Conservation (phyloP, 92 coral and sea anemone species). For the Porites evermanni region DNA sequence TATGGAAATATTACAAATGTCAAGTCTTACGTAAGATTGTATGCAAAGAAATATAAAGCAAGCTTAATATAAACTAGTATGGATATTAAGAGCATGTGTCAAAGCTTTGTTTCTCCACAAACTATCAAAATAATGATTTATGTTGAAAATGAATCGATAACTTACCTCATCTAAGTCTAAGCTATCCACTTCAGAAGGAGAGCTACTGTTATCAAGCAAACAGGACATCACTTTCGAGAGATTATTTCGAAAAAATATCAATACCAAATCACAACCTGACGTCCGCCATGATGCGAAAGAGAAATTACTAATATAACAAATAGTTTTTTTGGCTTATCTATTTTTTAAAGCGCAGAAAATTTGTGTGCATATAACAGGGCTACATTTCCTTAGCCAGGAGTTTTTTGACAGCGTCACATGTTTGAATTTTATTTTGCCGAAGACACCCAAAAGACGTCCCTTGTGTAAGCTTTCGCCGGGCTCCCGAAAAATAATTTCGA, state of each 20-base stretch:
- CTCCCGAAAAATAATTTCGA: not conserved
- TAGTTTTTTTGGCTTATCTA: not conserved
- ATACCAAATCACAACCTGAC: conserved; percentile 18
- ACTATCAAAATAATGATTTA: not conserved
- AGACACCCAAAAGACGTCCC: conserved; percentile 21
- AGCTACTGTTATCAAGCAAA: conserved; percentile 56
- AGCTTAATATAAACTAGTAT: no score
- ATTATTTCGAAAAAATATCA: not conserved
- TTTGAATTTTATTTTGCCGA: conserved; percentile 6
- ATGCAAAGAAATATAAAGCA: not conserved
- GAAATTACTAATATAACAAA: not conserved
- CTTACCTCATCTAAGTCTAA: conserved; percentile 48
- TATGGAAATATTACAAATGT: not conserved
- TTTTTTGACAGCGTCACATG: conserved; percentile 33
- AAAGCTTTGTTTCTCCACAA: no score
- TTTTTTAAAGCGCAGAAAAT: not conserved
- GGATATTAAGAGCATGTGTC: no score
- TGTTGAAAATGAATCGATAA: not conserved
- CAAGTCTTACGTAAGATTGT: not conserved
- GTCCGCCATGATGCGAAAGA: conserved; percentile 24
- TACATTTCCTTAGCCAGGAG: conserved; percentile 4
- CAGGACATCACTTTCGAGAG: conserved; percentile 46
- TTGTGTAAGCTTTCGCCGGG: not conserved
- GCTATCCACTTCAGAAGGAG: conserved; percentile 52
- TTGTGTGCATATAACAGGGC: not conserved